Conservation (phyloP, 2,113 vertebrate genomes). For the Clarias batrachus region DNA sequence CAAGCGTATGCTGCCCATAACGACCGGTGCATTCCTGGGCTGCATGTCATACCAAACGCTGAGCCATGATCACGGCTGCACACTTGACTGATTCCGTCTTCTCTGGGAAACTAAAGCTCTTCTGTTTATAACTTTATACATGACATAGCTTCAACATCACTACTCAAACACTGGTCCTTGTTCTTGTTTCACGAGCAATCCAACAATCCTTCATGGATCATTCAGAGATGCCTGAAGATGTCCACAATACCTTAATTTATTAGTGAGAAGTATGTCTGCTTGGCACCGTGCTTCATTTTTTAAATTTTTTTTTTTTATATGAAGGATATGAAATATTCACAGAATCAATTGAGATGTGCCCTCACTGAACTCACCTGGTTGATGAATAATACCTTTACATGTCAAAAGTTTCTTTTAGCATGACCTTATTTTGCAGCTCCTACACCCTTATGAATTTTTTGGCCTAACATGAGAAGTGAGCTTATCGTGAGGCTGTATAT, state of each 20-base stretch:
- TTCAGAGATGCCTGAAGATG: background rate
- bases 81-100: constrained; percentile 48
- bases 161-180: constrained; percentile 1
- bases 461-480: background rate
- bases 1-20: constrained; percentile 65
- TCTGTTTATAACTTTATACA: constrained; percentile 44
- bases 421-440: background rate
- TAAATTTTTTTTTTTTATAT: background rate
- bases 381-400: background rate
- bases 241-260: background rate
- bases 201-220: background rate
- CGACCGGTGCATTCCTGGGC: constrained; percentile 70
- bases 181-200: background rate
- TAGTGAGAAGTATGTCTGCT: background rate
- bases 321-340: background rate
- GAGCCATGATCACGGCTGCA: constrained; percentile 49
- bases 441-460: background rate
- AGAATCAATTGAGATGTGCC: background rate
- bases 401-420: background rate
- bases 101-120: constrained; percentile 57
- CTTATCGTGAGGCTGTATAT: constrained; percentile 15
- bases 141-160: constrained; percentile 25
- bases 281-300: background rate
- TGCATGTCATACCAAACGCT: constrained; percentile 67
- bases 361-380: background rate